Percentiles rank a stretch among this genome's conserved stretches.
phyloP scores from a whole-genome alignment of 2,113 vertebrate species.

The Zootoca vivipara region DNA sequence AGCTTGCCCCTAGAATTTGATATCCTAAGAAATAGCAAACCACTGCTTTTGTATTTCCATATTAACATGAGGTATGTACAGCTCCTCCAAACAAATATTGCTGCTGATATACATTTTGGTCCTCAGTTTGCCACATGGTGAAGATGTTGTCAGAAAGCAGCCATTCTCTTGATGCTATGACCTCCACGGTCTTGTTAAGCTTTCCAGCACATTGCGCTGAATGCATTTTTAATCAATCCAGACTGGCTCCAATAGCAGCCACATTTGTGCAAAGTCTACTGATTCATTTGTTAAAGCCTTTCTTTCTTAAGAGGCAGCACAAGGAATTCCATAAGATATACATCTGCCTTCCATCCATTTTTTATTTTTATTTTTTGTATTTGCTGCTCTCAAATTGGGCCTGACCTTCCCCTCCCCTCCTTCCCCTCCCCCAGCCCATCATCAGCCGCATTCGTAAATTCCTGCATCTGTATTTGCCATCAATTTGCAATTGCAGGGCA shows the following conservation, averaged over 20 bases:
- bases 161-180: neutral
- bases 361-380: neutral
- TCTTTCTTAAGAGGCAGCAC: neutral
- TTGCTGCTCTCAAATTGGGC: slow-evolving; percentile 11
- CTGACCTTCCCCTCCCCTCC: neutral
- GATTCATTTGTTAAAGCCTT: neutral
- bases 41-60: neutral
- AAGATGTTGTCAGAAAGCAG: neutral
- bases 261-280: neutral
- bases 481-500: slow-evolving; percentile 54
- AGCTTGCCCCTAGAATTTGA: neutral
- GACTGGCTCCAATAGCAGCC: fast-evolving
- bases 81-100: neutral
- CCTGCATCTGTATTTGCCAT: slow-evolving; percentile 71
- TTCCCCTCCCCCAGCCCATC: neutral
- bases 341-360: neutral
- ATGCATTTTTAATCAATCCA: neutral
- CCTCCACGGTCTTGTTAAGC: neutral
- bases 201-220: neutral
- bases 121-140: neutral
- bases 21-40: neutral
- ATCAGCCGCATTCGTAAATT: slow-evolving; percentile 42
- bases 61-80: neutral
- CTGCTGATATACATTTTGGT: neutral
- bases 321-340: neutral